phyloP scores from a whole-genome alignment of 2,113 vertebrate genomes.

The Harpagus bidentatus region DNA sequence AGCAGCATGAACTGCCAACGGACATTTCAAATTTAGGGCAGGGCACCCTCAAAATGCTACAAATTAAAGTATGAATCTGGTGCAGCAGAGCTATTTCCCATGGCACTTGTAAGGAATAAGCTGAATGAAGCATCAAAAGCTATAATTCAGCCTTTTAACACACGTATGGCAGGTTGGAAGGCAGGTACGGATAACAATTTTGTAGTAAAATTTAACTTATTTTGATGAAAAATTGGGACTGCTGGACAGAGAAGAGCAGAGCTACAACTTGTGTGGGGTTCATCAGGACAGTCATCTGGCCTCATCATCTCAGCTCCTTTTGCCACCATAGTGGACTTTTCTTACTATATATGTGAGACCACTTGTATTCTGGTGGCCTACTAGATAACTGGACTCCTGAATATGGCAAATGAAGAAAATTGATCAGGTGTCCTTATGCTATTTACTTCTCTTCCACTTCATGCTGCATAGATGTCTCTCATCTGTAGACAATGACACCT shows the following conservation, averaged over 20 bases:
- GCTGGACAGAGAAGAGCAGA: background rate
- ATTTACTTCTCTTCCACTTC: background rate
- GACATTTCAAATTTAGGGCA: background rate
- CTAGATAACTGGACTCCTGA: background rate
- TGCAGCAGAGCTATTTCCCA: background rate
- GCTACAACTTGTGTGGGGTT: accelerated
- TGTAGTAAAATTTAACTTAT: background rate
- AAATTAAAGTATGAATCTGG: background rate
- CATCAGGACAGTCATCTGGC: background rate
- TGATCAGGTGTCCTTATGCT: background rate
- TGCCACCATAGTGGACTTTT: background rate
- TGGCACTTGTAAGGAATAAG: background rate
- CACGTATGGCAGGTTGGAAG: background rate
- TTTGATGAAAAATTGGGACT: background rate
- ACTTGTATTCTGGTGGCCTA: background rate
- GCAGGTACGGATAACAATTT: background rate
- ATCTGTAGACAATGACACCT: background rate
- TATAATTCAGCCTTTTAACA: background rate
- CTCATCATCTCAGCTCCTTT: background rate
- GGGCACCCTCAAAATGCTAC: background rate
- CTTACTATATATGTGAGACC: background rate
- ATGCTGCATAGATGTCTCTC: background rate
- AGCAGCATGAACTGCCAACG: background rate
- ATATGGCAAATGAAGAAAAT: background rate
- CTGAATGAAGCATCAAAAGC: background rate